These are phyloP conservation scores for Sepioteuthis lessoniana DNA, from an alignment of 2,888 invertebrate species.

Conservation along the genomic window DNA sequence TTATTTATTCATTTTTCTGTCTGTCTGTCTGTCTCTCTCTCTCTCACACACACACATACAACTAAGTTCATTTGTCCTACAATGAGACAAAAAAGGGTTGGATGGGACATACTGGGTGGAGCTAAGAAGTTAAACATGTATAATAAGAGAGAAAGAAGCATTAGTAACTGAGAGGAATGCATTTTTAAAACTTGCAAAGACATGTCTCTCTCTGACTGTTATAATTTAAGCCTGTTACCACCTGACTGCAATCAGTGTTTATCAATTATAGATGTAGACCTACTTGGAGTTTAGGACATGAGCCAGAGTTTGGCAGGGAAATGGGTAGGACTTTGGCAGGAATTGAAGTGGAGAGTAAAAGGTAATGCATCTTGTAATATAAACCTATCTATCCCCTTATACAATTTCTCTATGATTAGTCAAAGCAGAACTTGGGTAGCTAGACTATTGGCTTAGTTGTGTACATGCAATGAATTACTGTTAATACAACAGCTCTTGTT, in stretches of 20 bases:
- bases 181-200: neutral
- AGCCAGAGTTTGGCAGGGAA: neutral
- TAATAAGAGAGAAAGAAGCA: neutral
- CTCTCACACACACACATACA: neutral
- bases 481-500: too few relatives aligned
- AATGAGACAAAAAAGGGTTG: neutral
- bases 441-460: too few relatives aligned
- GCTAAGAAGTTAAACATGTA: neutral
- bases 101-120: neutral
- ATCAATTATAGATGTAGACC: neutral
- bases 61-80: neutral
- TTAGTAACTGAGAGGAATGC: neutral
- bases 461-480: too few relatives aligned
- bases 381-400: neutral
- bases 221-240: neutral
- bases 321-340: neutral
- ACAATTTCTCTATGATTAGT: too few relatives aligned
- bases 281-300: neutral
- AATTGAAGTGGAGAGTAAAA: neutral
- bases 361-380: neutral
- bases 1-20: neutral
- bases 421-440: too few relatives aligned
- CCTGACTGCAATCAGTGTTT: neutral
- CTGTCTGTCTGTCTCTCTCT: neutral
- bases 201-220: neutral